These are phyloP conservation scores for Cheilinus undulatus DNA, from an alignment of 2,113 vertebrate species.

Conservation along the genomic window DNA sequence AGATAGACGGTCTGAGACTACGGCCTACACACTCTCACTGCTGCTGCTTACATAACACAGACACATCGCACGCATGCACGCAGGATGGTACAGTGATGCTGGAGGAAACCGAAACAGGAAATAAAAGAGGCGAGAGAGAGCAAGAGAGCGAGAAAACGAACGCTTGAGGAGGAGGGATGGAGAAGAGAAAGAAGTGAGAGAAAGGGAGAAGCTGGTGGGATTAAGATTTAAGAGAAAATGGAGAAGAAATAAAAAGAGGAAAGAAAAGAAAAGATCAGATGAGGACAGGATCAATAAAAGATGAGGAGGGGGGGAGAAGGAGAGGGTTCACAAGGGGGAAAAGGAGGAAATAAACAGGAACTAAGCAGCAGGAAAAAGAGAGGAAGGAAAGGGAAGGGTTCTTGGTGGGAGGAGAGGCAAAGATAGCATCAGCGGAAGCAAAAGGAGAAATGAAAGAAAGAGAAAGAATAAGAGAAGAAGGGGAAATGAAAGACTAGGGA, in stretches of 20 bases:
- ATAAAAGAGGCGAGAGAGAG: slow-evolving; percentile 26
- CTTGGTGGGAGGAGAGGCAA: background rate
- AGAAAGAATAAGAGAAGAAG: background rate
- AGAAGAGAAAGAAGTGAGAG: background rate
- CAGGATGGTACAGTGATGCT: slow-evolving; percentile 39
- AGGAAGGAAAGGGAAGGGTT: background rate
- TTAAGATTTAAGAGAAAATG: background rate
- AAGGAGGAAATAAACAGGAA: background rate
- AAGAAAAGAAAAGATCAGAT: background rate
- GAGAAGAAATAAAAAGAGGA: background rate
- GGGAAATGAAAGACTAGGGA: too few relatives aligned
- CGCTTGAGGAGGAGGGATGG: background rate
- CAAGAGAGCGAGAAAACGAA: background rate
- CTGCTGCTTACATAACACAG: slow-evolving; percentile 71
- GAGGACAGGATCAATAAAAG: slow-evolving; percentile 1
- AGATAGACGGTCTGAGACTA: slow-evolving; percentile 72
- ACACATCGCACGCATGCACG: slow-evolving; percentile 34
- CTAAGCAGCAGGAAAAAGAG: background rate
- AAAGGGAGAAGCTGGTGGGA: background rate
- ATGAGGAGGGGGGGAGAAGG: slow-evolving; percentile 1
- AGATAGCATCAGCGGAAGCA: background rate
- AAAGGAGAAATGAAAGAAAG: background rate
- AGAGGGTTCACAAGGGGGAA: background rate
- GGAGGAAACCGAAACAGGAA: slow-evolving; percentile 66
- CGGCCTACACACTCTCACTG: slow-evolving; percentile 75